Percentiles rank a stretch among this genome's conserved stretches.
Conservation (phyloP, 2,113 vertebrate genomes). For the Desmodus rotundus region DNA sequence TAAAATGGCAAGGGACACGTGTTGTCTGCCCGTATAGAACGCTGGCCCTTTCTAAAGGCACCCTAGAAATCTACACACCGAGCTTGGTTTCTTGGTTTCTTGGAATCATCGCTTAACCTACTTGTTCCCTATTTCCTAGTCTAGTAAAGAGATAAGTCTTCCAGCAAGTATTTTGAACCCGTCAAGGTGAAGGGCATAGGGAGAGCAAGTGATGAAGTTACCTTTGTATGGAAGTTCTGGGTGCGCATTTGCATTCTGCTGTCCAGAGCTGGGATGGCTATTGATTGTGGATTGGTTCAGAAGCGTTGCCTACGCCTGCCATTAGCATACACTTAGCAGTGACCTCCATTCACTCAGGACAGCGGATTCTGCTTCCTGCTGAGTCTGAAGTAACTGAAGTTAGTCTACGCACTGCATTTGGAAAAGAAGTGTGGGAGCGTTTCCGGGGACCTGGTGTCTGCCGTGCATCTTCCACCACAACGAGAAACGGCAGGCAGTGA, state of each 20-base stretch:
- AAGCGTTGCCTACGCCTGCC: constrained; percentile 62
- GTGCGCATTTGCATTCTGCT: constrained; percentile 66
- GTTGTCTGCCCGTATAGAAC: neutral
- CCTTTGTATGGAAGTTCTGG: neutral
- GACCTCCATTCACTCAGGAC: constrained; percentile 75
- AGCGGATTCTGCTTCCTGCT: constrained; percentile 78
- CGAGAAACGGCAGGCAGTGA: neutral
- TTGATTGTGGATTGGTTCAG: constrained; percentile 74
- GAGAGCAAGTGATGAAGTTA: neutral
- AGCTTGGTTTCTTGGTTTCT: neutral
- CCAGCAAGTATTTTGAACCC: neutral
- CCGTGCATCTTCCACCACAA: rapidly evolving
- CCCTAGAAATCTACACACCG: neutral
- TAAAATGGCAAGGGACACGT: neutral
- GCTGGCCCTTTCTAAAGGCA: neutral
- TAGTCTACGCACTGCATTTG: neutral
- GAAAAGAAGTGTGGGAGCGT: neutral
- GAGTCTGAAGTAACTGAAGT: constrained; percentile 75
- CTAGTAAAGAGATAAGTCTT: neutral
- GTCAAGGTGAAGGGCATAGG: constrained; percentile 29
- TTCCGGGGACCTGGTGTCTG: neutral
- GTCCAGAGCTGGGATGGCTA: constrained; percentile 71
- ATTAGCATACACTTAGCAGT: constrained; percentile 82
- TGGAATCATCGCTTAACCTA: neutral
- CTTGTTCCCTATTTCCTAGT: neutral